Evolutionary conservation across 2,888 invertebrate genomes (phyloP), one percentile per base, ranked within the genome.

Genomic region (Brachynemurus nebulosus): DNA sequence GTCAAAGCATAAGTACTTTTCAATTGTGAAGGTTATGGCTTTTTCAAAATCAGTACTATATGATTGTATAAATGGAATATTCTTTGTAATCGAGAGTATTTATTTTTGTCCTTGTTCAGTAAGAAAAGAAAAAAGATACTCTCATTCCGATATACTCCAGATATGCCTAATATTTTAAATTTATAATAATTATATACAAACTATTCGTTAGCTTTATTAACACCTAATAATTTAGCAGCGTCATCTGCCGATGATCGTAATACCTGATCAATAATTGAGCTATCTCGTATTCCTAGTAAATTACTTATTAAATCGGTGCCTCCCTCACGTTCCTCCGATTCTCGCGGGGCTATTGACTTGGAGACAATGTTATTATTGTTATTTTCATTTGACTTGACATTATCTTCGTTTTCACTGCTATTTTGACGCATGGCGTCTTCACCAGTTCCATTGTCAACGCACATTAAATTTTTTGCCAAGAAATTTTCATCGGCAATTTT

Each of bases 161-260:
- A n/a, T n/a, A n/a, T n/a, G n/a, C n/a, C n/a, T n/a, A n/a, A n/a
- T n/a, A n/a, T n/a, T n/a, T n/a, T n/a, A n/a, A n/a, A n/a, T n/a
- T n/a, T n/a, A n/a, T n/a, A n/a, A n/a, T n/a, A n/a, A n/a, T 30
- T 9, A 27, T 27, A n/a, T 27, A 30, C 2, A 37, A 12, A 14
- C 12, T 37, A 21, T 17, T 37, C 37, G 37, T 12, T 20, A 19
- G 18, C 67, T 49, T 79, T 82, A 49, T 86, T 82, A 42, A 91
- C 84, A 18, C 92, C 85, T 18, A 92, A 68, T 50, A 91, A 74
- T 60, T 88, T 86, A 1, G 91, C 91, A 18, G 91, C 91, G 59
- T 88, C 88, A 51, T 80, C 78, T 21, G 88, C 80, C 1, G 83
- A 77, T 19, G 86, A 85, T 3, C 81, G 75, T 23, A 92, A 72